Base-by-base conservation (phyloP, 2,888 invertebrate species). In the Troglohyphantes excavatus region DNA sequence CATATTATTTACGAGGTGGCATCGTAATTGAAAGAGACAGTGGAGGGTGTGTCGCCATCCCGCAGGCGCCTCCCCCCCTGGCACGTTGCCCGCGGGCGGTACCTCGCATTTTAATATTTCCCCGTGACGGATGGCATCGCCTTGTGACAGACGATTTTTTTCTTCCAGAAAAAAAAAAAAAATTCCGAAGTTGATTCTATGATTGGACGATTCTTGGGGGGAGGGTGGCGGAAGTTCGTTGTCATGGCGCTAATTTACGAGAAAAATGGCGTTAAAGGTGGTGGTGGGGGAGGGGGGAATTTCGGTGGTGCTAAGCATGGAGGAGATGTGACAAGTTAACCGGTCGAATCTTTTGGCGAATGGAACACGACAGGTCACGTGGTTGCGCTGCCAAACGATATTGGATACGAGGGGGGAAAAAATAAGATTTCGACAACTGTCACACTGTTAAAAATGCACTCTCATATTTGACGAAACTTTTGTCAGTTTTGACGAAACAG, bases 71-170 rank as follows among this genome's bases (percentile, higher is more conserved):
- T 59, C 65, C 88, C 65, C n/a, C 46, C 33, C 72, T 89, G 88
- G 88, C 88, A 68, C 26, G 0, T 6, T n/a, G 76, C 82, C 76
- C 76, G 29, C 63, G 59, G 53, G 81, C n/a, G 23, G 63, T 23
- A 81, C 73, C 79, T 88, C 70, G 23, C 53, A 88, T 88, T 89
- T 89, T 89, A 82, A 89, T 89, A 82, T 82, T 87, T 81, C 59
- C 11, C 68, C 7, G 46, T 84, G 75, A 84, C 75, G 84, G 75
- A 84, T 84, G 65, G 27, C 26, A 53, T 17, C 53, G 17, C 17
- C 53, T 13, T 53, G 75, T 63, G 75, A 84, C 75, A 75, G 46
- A 23, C 17, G 21, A 21, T 19, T 29, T 53, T 59, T 53, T 68
- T 46, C 23, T 33, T 33, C 21, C 27, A n/a, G 17, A 17, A 26